Evolutionary conservation across 2,113 vertebrate genomes (phyloP), one percentile per base, ranked within the genome.

Genomic region (Zosterops borbonicus): DNA sequence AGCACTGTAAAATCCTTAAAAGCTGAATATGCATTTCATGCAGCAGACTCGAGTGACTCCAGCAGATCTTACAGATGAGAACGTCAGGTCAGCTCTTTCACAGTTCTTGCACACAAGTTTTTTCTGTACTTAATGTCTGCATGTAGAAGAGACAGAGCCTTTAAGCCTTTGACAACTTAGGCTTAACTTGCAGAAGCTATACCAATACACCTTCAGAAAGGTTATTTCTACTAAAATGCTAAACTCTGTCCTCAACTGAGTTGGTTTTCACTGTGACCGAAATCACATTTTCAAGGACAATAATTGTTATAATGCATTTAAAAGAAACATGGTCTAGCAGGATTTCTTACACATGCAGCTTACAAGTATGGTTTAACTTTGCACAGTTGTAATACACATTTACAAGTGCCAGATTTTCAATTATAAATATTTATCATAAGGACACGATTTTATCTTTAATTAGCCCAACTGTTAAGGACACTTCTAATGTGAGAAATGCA

Each of bases 391-490:
- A 94, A 92, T 83, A 87, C 89, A 84, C 79, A 94, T 93, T 97
- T 95, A 83, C 65, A 96, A 93, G 89, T 37, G 77, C 92, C 96
- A 98, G 96, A 97, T 97, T 98, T 95, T 87, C 84, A 67, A 97
- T 97, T 94, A 97, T 97, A 98, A 98, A 98, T 98, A 98, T 98
- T 98, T 98, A 98, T 98, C 89, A 76, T 94, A 94, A 96, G 95
- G 96, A 97, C 96, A 90, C 91, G 95, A 97, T 97, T 98, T 98
- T 97, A 96, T 97, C 95, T 98, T 98, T 98, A 98, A 98, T 98
- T 97, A 98, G 95, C 94, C 96, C 96, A 98, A 97, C 97, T 98
- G 98, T 97, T 96, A 98, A 95, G 97, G 97, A 97, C 97, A 98
- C 98, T 97, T 98, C 95, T 90, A 83, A 97, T 95, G 97, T 97